Percentiles rank a stretch among this genome's conserved stretches.
Evolutionary conservation across 2,113 vertebrate genomes (phyloP).

Genomic region (Micronycteris hirsuta): DNA sequence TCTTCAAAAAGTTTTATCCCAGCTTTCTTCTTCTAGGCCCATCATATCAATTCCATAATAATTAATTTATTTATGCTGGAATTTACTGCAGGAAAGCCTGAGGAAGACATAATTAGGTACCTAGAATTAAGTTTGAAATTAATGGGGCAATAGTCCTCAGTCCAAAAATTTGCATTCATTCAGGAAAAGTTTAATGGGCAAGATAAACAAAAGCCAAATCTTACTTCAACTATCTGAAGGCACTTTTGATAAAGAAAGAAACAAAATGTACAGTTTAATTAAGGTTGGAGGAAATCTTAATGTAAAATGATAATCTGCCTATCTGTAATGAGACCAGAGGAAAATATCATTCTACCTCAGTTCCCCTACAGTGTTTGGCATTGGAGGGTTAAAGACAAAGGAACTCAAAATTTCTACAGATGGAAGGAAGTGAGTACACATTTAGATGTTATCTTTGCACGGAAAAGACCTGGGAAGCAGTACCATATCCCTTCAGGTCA

Average conservation of each 20-base stretch:
- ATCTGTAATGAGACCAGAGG: background rate
- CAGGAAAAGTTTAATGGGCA: background rate
- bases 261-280: background rate
- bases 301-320: slow-evolving; percentile 19
- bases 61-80: slow-evolving; percentile 40
- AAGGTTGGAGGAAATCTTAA: background rate
- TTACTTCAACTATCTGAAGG: slow-evolving; percentile 7
- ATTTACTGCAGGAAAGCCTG: background rate
- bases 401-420: background rate
- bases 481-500: background rate
- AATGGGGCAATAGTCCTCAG: background rate
- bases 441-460: background rate
- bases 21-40: background rate
- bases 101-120: background rate
- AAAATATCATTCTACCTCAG: background rate
- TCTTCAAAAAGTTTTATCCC: slow-evolving; percentile 27
- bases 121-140: background rate
- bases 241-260: slow-evolving; percentile 29
- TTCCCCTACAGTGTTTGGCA: background rate
- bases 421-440: background rate
- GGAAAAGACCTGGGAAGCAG: background rate
- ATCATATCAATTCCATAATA: slow-evolving; percentile 5
- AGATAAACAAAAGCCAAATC: background rate
- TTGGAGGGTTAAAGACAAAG: background rate
- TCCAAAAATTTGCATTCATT: slow-evolving; percentile 12